Evolutionary conservation across 2,888 invertebrate species (phyloP).

Genomic region (Anarsia innoxiella): DNA sequence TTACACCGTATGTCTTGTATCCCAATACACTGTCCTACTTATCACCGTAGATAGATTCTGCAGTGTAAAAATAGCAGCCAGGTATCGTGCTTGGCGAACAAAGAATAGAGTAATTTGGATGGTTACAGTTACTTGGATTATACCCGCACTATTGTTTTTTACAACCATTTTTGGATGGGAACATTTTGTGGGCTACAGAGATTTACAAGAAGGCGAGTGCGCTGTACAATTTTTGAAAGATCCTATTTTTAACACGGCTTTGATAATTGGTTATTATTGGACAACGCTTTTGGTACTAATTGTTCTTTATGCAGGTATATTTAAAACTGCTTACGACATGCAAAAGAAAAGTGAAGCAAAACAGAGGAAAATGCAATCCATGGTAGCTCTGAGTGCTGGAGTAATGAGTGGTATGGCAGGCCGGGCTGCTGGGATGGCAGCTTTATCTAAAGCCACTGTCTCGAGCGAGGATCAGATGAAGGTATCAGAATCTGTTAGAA

Average conservation of each 20-base stretch:
- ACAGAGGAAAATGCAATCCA: constrained; percentile 95
- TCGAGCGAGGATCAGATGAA: constrained; percentile 83
- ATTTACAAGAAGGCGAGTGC: constrained; percentile 90
- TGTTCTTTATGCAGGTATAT: constrained; percentile 96
- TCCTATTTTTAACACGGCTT: constrained; percentile 96
- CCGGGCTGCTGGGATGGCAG: constrained; percentile 89
- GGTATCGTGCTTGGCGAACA: constrained; percentile 97
- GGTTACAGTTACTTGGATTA: constrained; percentile 97
- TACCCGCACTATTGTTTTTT: constrained; percentile 96
- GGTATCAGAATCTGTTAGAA: constrained; percentile 51
- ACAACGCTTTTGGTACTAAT: constrained; percentile 96
- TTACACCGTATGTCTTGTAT: constrained; percentile 98
- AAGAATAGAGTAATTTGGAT: constrained; percentile 95
- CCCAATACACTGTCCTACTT: constrained; percentile 98
- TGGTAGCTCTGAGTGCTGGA: constrained; percentile 93
- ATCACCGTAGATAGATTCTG: constrained; percentile 99
- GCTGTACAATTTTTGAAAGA: constrained; percentile 98
- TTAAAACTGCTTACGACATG: constrained; percentile 97
- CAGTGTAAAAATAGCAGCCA: constrained; percentile 98
- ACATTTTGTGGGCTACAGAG: constrained; percentile 95
- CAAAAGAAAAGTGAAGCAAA: constrained; percentile 98
- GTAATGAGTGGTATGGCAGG: constrained; percentile 95
- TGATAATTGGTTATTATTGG: constrained; percentile 98
- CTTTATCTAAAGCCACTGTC: constrained; percentile 84
- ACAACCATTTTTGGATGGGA: constrained; percentile 99